phyloP scores from a whole-genome alignment of 92 coral and sea anemone genomes.

The Parazoanthus swiftii region DNA sequence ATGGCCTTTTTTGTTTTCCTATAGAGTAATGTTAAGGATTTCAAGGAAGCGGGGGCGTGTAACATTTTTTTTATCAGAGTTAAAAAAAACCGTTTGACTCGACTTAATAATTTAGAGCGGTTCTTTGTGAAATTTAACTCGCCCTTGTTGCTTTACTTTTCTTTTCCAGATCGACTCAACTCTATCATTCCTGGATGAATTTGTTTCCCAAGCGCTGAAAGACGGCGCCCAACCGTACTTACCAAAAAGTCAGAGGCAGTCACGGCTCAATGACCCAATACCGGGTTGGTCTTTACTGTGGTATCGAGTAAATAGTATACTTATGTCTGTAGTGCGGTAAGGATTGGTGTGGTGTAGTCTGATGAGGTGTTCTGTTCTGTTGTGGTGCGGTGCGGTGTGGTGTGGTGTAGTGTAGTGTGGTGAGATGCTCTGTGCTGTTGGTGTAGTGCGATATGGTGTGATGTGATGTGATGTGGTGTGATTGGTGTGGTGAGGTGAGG shows the following conservation, averaged over 20 bases:
- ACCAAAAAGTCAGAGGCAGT: conserved; percentile 57
- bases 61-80: too few species aligned
- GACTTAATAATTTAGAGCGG: too few species aligned
- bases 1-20: too few species aligned
- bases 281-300: background rate
- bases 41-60: too few species aligned
- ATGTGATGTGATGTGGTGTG: background rate
- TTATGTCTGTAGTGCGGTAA: background rate
- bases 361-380: background rate
- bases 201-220: conserved; percentile 69
- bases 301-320: background rate
- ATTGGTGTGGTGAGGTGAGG: background rate
- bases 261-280: conserved; percentile 24
- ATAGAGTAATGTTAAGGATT: too few species aligned
- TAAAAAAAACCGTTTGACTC: too few species aligned
- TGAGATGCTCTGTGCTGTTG: background rate
- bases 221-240: conserved; percentile 79
- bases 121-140: background rate
- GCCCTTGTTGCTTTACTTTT: background rate
- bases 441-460: background rate
- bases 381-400: background rate
- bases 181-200: conserved; percentile 84
- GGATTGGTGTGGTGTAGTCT: background rate
- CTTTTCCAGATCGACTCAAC: conserved; percentile 74
- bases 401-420: background rate